These are phyloP conservation scores for Chironomus tentans DNA, from an alignment of 2,888 invertebrate species.

Conservation along the genomic window DNA sequence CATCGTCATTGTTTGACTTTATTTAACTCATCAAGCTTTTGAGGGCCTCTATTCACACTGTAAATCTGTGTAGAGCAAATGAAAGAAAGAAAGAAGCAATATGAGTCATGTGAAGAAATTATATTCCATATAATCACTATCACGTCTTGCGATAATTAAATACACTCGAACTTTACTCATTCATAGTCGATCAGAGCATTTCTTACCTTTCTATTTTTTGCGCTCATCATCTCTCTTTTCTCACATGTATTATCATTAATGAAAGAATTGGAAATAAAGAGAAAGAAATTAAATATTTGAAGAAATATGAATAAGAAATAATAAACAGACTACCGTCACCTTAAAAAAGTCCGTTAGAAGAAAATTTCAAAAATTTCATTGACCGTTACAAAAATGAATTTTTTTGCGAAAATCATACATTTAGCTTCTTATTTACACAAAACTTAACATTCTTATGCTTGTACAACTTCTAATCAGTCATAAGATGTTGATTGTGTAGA, in stretches of 20 bases:
- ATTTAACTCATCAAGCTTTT: not conserved
- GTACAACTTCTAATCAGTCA: too few species aligned
- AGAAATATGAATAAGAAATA: not conserved
- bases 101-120: not conserved
- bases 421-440: too few species aligned
- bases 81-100: too few species aligned
- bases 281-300: slow-evolving; percentile 6
- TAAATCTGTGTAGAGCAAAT: not conserved
- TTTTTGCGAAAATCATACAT: too few species aligned
- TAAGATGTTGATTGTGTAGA: too few species aligned
- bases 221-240: not conserved
- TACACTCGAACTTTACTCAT: not conserved
- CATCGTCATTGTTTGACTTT: not conserved
- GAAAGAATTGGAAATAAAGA: not conserved
- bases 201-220: not conserved
- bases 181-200: not conserved
- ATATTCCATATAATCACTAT: not conserved
- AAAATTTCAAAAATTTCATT: too few species aligned
- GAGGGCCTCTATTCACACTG: not conserved
- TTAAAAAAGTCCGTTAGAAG: too few species aligned
- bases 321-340: too few species aligned
- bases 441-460: too few species aligned
- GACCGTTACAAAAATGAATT: too few species aligned
- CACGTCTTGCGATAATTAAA: not conserved
- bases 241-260: slow-evolving; percentile 8